Conservation (phyloP, 2,797 vertebrate genomes). For the Gambusia yucatana region DNA sequence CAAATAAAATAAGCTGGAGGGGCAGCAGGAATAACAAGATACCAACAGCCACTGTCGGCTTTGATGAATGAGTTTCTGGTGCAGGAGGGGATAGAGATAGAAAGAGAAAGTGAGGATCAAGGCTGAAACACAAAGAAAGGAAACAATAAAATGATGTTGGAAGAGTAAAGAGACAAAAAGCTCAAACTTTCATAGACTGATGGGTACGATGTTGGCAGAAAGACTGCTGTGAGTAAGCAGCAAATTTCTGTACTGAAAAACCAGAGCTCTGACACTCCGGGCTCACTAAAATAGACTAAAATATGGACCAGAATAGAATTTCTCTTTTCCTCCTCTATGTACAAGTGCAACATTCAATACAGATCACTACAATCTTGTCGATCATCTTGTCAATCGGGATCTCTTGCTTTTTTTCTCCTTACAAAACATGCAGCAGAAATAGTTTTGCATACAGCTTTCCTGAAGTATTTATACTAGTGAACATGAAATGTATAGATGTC, state of each 20-base stretch:
- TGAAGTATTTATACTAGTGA: not conserved
- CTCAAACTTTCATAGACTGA: not conserved
- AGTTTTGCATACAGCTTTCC: not conserved
- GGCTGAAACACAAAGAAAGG: not conserved
- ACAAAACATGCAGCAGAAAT: not conserved
- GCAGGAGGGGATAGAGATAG: conserved; percentile 10
- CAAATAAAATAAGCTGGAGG: conserved; percentile 25
- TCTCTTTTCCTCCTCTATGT: not conserved
- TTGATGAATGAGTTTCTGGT: conserved; percentile 55
- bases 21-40: conserved; percentile 23
- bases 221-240: not conserved
- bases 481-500: not conserved
- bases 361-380: not conserved
- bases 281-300: not conserved
- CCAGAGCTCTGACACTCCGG: not conserved
- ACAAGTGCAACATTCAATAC: not conserved
- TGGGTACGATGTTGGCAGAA: not conserved
- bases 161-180: not conserved
- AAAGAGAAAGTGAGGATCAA: not conserved
- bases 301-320: not conserved
- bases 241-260: not conserved
- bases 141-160: not conserved
- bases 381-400: not conserved
- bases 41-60: conserved; percentile 30
- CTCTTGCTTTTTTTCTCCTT: not conserved